Conservation (phyloP, 2,113 vertebrate species). For the Myanophis thanlyinensis region DNA sequence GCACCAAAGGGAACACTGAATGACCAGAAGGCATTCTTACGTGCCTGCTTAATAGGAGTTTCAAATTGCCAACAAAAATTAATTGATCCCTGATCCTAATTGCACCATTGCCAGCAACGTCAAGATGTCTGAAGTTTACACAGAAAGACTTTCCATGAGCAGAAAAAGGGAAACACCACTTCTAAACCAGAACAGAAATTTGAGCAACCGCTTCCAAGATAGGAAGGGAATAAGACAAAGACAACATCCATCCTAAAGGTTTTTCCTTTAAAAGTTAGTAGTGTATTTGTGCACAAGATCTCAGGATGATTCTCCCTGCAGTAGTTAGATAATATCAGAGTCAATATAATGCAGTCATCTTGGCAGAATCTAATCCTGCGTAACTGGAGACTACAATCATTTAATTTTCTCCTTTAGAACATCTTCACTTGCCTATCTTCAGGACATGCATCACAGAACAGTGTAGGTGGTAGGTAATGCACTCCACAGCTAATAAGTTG, state of each 20-base stretch:
- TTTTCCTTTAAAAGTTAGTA: background rate
- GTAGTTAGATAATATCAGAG: background rate
- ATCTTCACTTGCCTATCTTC: background rate
- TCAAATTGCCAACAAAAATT: background rate
- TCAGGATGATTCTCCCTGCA: background rate
- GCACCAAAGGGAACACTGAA: background rate
- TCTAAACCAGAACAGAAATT: background rate
- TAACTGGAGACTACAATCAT: background rate
- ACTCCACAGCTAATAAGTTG: background rate
- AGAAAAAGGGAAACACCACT: background rate
- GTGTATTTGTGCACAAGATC: background rate
- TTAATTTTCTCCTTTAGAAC: background rate
- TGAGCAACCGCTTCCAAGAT: background rate
- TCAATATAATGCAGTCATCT: background rate
- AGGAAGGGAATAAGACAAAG: background rate
- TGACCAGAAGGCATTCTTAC: background rate
- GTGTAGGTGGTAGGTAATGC: background rate
- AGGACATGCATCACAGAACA: background rate
- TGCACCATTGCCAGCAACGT: background rate
- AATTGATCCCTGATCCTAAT: background rate
- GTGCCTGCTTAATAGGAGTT: background rate
- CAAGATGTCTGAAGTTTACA: background rate
- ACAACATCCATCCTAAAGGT: background rate
- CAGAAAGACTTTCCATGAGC: background rate
- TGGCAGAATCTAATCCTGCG: background rate